phyloP scores from a whole-genome alignment of 2,888 invertebrate genomes.

The Mythimna loreyi region DNA sequence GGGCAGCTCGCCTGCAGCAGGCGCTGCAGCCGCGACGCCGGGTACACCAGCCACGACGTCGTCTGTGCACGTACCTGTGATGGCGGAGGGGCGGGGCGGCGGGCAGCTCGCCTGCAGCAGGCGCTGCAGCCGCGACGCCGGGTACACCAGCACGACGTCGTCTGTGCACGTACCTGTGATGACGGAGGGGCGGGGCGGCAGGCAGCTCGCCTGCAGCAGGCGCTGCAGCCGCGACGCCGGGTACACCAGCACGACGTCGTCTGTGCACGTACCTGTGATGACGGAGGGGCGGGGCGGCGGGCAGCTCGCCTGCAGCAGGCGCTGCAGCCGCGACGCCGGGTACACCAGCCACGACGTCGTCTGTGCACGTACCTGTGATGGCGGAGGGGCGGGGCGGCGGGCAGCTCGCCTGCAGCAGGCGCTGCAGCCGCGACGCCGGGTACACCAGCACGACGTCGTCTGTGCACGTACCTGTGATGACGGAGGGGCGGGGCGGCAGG shows the following conservation, averaged over 20 bases:
- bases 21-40: no score
- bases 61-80: background rate
- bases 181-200: slow-evolving; percentile 66
- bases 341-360: slow-evolving; percentile 76
- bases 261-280: slow-evolving; percentile 5
- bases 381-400: no score
- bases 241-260: no score
- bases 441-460: slow-evolving; percentile 70
- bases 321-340: no score
- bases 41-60: no score
- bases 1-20: no score
- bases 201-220: slow-evolving; percentile 71
- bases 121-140: slow-evolving; percentile 75
- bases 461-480: slow-evolving; percentile 68
- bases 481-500: slow-evolving; percentile 64
- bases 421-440: slow-evolving; percentile 77
- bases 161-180: slow-evolving; percentile 65
- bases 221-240: slow-evolving; percentile 77
- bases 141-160: slow-evolving; percentile 80
- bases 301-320: no score
- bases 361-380: no score
- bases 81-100: slow-evolving; percentile 58
- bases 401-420: slow-evolving; percentile 69
- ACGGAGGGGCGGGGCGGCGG: slow-evolving; percentile 60
- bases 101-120: slow-evolving; percentile 71